Base-by-base conservation (phyloP, 2,797 vertebrate species). In the Spondyliosoma cantharus region DNA sequence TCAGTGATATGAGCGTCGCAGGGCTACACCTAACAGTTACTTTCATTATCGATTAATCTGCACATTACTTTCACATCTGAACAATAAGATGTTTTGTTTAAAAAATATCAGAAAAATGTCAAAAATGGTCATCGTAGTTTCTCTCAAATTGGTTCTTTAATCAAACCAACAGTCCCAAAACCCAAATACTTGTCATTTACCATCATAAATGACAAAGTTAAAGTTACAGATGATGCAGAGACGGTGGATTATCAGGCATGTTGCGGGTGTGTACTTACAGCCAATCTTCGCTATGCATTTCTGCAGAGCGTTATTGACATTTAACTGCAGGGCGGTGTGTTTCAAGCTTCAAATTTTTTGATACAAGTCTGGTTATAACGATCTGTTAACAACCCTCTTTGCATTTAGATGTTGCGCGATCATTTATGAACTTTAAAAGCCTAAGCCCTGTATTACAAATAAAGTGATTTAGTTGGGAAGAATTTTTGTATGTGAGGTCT, bases 261-360 rank as follows among this genome's bases (percentile, higher is more conserved):
- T 56, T 20, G 12, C 3, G 24, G 12, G 5, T 50, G 2, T 20
- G 7, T 45, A 19, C 3, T n/a, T 32, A 9, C 17, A 60, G 56
- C 27, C 7, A n/a, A 20, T 3, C 19, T 43, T 27, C 6, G 3
- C 46, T 25, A 2, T 64, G 32, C 49, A 24, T 24, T 42, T 49
- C 53, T 45, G 13, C 46, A 59, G 8, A 58, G 58, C 50, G 57
- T 56, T 15, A 61, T 37, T 61, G 24, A 54, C 20, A 61, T 71
- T 57, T 5, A 37, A 76, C 66, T 56, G 37, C 12, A 37, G 1
- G 8, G 37, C 9, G 2, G 8, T 37, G 37, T 37, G 37, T 37
- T 37, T 11, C 37, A 37, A 37, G 19, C 29, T 58, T 46, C 27
- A 49, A 1, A 15, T 29, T 46, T 15, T 16, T 16, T 54, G 8